Percentiles rank a stretch among this genome's conserved stretches.
phyloP scores from a whole-genome alignment of 2,113 vertebrate genomes.

The Chaenogobius annularis region DNA sequence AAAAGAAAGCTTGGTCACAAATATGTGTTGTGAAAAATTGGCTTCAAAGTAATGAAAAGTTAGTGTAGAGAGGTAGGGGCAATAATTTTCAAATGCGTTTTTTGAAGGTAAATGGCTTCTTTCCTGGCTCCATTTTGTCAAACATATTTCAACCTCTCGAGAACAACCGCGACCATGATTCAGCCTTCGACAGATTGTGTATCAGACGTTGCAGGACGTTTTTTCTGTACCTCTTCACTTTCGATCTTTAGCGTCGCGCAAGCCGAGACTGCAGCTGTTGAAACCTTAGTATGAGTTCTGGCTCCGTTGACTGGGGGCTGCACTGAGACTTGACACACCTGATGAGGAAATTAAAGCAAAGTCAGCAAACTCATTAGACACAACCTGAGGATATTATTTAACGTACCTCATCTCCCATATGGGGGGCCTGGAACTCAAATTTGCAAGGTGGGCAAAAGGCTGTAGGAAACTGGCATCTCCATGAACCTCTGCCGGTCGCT shows the following conservation, averaged over 20 bases:
- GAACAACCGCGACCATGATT: background rate
- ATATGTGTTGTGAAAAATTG: no score
- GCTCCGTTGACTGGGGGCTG: conserved; percentile 91
- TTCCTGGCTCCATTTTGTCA: background rate
- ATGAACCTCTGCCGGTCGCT: conserved; percentile 97
- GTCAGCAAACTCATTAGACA: background rate
- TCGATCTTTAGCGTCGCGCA: conserved; percentile 94
- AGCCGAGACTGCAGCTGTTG: conserved; percentile 96
- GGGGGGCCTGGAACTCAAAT: conserved; percentile 96
- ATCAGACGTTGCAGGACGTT: background rate
- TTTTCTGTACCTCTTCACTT: conserved; percentile 90
- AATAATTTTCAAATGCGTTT: background rate
- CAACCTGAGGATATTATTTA: background rate
- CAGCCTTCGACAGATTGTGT: background rate
- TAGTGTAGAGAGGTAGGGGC: no score
- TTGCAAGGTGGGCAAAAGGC: conserved; percentile 95
- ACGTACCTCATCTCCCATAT: conserved; percentile 95
- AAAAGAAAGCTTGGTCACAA: no score
- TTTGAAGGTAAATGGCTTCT: background rate
- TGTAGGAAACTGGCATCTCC: conserved; percentile 95
- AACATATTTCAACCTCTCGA: background rate
- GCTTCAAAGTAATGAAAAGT: no score
- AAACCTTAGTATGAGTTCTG: conserved; percentile 93
- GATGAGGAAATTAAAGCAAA: conserved; percentile 5
- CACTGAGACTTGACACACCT: conserved; percentile 94